Percentiles rank a stretch among this genome's conserved stretches.
These are phyloP conservation scores for Cotesia typhae DNA, from an alignment of 1,140 invertebrate genomes.

Conservation along the genomic window DNA sequence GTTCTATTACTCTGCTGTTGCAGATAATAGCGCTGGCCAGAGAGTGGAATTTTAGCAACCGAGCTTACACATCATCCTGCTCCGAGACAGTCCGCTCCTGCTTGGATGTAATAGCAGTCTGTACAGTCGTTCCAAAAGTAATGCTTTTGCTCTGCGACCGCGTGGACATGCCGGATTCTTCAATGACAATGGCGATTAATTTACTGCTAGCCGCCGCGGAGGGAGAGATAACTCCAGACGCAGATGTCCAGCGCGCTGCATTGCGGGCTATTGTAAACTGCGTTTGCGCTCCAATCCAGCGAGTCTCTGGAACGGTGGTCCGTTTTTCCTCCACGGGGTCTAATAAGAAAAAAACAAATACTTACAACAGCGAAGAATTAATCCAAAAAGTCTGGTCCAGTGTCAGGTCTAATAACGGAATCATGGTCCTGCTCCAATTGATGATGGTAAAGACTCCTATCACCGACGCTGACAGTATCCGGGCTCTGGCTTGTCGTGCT, in stretches of 20 bases:
- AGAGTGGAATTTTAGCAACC: slow-evolving; percentile 90
- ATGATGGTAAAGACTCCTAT: slow-evolving; percentile 94
- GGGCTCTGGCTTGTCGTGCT: slow-evolving; percentile 90
- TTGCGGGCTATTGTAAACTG: slow-evolving; percentile 90
- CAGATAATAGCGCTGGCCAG: slow-evolving; percentile 89
- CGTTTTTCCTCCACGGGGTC: slow-evolving; percentile 73
- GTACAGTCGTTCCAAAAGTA: slow-evolving; percentile 87
- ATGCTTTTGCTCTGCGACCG: slow-evolving; percentile 83
- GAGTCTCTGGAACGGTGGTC: slow-evolving; percentile 73
- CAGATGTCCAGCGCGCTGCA: slow-evolving; percentile 91
- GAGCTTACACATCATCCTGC: slow-evolving; percentile 68
- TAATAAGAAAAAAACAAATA: slow-evolving; percentile 76
- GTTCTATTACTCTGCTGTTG: slow-evolving; percentile 83
- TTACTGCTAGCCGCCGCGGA: slow-evolving; percentile 86
- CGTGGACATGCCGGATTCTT: slow-evolving; percentile 79
- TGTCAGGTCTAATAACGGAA: slow-evolving; percentile 93
- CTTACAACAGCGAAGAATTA: slow-evolving; percentile 83
- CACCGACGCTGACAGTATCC: slow-evolving; percentile 94
- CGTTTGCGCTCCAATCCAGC: slow-evolving; percentile 87
- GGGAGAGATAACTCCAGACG: slow-evolving; percentile 87
- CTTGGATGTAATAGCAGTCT: slow-evolving; percentile 89
- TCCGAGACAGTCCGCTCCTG: slow-evolving; percentile 90
- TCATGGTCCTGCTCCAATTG: slow-evolving; percentile 87
- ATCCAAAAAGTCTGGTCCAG: slow-evolving; percentile 93
- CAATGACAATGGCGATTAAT: slow-evolving; percentile 76